Percentiles rank a stretch among this genome's conserved stretches.
These are phyloP conservation scores for Procambarus virginalis DNA, from an alignment of 1,140 invertebrate genomes.

Conservation along the genomic window DNA sequence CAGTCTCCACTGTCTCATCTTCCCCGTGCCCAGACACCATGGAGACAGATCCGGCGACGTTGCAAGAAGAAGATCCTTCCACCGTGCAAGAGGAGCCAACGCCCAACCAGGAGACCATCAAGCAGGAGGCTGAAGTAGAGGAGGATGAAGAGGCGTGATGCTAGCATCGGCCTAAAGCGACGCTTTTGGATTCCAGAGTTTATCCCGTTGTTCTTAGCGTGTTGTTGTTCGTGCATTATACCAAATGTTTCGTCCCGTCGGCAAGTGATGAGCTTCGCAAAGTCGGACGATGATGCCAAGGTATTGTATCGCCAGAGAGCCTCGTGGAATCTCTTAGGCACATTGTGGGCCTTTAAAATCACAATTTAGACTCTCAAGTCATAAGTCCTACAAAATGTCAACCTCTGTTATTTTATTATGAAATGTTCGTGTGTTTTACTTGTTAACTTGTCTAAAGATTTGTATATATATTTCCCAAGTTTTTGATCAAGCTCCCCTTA, in stretches of 20 bases:
- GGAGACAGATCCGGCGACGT: slow-evolving; percentile 27
- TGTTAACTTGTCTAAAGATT: slow-evolving; percentile 67
- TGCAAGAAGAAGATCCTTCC: slow-evolving; percentile 40
- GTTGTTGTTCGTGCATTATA: slow-evolving; percentile 62
- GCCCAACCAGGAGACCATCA: slow-evolving; percentile 37
- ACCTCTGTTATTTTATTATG: slow-evolving; percentile 67
- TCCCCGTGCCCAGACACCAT: slow-evolving; percentile 33
- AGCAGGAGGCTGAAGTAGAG: slow-evolving; percentile 39
- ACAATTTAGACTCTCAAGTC: slow-evolving; percentile 65
- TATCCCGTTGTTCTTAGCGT: slow-evolving; percentile 62
- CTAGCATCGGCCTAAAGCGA: slow-evolving; percentile 53
- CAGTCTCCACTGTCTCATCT: slow-evolving; percentile 13
- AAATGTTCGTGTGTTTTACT: slow-evolving; percentile 68
- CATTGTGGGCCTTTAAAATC: slow-evolving; percentile 66
- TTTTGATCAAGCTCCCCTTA: slow-evolving; percentile 58
- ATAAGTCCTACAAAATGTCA: slow-evolving; percentile 62
- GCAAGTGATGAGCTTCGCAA: slow-evolving; percentile 49
- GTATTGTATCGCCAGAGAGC: slow-evolving; percentile 39
- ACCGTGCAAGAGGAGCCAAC: slow-evolving; percentile 22
- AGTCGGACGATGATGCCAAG: slow-evolving; percentile 45
- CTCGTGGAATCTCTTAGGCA: slow-evolving; percentile 58
- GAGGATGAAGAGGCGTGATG: slow-evolving; percentile 65
- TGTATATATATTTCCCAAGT: slow-evolving; percentile 59
- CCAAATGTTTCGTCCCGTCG: slow-evolving; percentile 54
- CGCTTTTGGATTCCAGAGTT: slow-evolving; percentile 67